Evolutionary conservation across 2,113 vertebrate species (phyloP), one percentile per base, ranked within the genome.

Genomic region (Aramus guarauna): DNA sequence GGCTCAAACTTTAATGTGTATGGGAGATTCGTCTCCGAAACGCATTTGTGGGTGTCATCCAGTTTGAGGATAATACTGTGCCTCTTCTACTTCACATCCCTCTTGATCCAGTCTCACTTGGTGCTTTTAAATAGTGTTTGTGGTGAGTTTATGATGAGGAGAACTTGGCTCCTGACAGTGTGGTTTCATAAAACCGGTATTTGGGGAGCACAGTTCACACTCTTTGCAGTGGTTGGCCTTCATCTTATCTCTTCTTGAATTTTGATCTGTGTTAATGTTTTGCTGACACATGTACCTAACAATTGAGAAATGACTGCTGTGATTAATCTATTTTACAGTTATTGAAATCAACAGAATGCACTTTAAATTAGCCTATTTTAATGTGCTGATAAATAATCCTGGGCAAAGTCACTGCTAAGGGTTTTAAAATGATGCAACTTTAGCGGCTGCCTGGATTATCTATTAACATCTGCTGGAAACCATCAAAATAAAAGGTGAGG

Each of bases 41-140:
- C 0, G 2, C 34, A 1, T 29, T n/a, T 24, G 14, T 45, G 76
- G 27, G 14, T 84, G 39, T 56, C 1, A 0, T 37, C 22, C 30
- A 32, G 23, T 30, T 27, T 34, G 77, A 58, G 67, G 55, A 14
- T 15, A 27, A 62, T 22, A 13, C 50, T 13, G 48, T 41, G 41
- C 66, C 30, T 6, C 59, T 92, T 79, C 34, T 16, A 32, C 37
- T 20, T 58, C 27, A 4, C 36, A 30, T 12, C 59, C 30, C 11
- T 67, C 76, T 55, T 43, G 47, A 37, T 23, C 26, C 19, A 8
- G 17, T 74, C 34, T 67, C 15, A 18, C 16, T n/a, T 66, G 17
- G 36, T 50, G 43, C 69, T 80, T 69, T 43, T 67, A 12, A 53
- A 43, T 14, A 39, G 66, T 0, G 0, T 53, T 63, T 56, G 47